Conservation (phyloP, 1,140 invertebrate genomes). For the Brachionus koreanus region DNA sequence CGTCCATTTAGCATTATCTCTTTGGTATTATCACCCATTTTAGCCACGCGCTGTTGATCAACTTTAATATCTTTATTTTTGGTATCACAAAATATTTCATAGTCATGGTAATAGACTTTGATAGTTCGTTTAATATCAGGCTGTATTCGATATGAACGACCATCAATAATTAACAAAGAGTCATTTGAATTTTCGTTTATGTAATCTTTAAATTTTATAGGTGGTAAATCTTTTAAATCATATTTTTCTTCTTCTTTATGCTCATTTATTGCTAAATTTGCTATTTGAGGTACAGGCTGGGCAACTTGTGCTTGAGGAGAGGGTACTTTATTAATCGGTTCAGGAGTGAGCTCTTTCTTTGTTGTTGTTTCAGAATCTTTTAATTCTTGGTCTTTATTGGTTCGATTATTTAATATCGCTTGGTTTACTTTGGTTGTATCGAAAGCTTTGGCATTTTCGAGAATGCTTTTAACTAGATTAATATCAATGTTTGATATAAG, state of each 20-base stretch:
- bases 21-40: conserved; percentile 43
- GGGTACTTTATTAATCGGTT: neutral
- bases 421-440: neutral
- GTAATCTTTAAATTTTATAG: conserved; percentile 15
- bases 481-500: neutral
- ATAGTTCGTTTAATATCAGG: neutral
- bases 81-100: conserved; percentile 39
- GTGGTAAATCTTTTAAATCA: conserved; percentile 10
- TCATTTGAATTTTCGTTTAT: conserved; percentile 18
- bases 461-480: conserved; percentile 15
- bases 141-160: conserved; percentile 28
- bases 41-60: conserved; percentile 18
- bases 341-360: neutral
- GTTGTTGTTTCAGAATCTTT: neutral
- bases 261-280: neutral
- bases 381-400: conserved; percentile 1
- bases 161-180: conserved; percentile 18
- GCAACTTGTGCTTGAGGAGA: neutral
- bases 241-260: conserved; percentile 11
- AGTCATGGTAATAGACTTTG: conserved; percentile 38
- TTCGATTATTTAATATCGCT: neutral
- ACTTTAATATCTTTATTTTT: conserved; percentile 28
- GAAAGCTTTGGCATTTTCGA: neutral
- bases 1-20: conserved; percentile 36
- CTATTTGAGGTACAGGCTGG: neutral